Evolutionary conservation across 2,113 vertebrate genomes (phyloP), one percentile per base, ranked within the genome.

Genomic region (Daubentonia madagascariensis): DNA sequence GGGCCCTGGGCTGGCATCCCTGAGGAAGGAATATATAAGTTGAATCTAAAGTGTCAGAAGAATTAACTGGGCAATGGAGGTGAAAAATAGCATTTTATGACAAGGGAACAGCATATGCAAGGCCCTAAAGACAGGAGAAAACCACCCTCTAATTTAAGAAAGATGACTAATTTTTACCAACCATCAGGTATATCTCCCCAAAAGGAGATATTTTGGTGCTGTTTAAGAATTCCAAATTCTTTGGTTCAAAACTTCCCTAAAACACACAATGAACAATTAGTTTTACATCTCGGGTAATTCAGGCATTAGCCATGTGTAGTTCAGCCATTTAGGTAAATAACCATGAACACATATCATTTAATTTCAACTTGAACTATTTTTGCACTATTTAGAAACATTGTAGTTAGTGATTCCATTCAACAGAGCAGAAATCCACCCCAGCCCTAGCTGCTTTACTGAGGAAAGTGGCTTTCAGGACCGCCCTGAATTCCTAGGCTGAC

Each of bases 361-460:
- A 79, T 79, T 76, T 85, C 73, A 91, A 35, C n/a, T 94, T 16
- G 17, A 83, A 97, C 40, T 35, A 63, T 45, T 97, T 96, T 68
- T 76, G n/a, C 37, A 63, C 40, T 85, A 32, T 32, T 93, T 89
- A 57, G 57, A 96, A 91, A 72, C 30, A 76, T 2, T 85, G 35
- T 18, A 32, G 30, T 65, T 83, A 81, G 50, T 40, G 14, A 88
- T 63, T 43, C 2, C 54, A 67, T 40, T 89, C 20, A 85, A 73
- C 32, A 59, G 18, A 75, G 40, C 22, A 84, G n/a, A 92, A 61
- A 61, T 48, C 2, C 7, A 90, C 2, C 18, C 84, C 32, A 20
- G 3, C 3, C 8, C 3, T 1, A 17, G 25, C 22, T 65, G 20
- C 7, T 75, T 80, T 85, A 3, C 40, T 65, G 32, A 90, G 37